phyloP scores from a whole-genome alignment of 2,113 vertebrate species.

The Protomyctophum bolini region DNA sequence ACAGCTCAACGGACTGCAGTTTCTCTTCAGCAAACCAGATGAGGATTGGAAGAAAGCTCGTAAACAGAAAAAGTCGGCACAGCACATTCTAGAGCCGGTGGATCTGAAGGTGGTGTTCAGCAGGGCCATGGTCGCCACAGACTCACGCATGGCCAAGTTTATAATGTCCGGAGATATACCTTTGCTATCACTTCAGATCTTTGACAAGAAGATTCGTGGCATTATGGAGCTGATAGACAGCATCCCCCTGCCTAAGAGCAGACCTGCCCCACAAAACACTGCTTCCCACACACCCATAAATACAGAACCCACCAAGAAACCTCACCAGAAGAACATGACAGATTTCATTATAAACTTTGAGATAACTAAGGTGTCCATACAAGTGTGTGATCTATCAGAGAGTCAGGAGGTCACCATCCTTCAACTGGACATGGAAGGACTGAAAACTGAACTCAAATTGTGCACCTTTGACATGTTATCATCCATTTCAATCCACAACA shows the following conservation, averaged over 20 bases:
- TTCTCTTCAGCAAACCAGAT: slow-evolving; percentile 92
- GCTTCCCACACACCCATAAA: slow-evolving; percentile 71
- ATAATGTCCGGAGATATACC: slow-evolving; percentile 92
- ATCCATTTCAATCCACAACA: slow-evolving; percentile 88
- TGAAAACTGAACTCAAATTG: slow-evolving; percentile 90
- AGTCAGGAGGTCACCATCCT: slow-evolving; percentile 83
- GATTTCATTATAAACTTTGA: slow-evolving; percentile 88
- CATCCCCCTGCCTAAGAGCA: slow-evolving; percentile 88
- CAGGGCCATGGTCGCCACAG: slow-evolving; percentile 93
- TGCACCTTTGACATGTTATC: slow-evolving; percentile 90
- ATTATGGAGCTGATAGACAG: slow-evolving; percentile 89
- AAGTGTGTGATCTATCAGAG: slow-evolving; percentile 83
- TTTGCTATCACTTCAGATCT: slow-evolving; percentile 89
- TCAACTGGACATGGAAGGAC: slow-evolving; percentile 83
- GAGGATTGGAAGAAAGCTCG: slow-evolving; percentile 92
- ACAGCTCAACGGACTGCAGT: slow-evolving; percentile 91
- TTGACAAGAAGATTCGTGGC: slow-evolving; percentile 88
- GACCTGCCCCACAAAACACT: slow-evolving; percentile 57
- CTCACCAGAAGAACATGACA: slow-evolving; percentile 88
- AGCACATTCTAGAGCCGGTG: slow-evolving; percentile 93
- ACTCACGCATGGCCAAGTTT: slow-evolving; percentile 96
- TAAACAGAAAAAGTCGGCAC: slow-evolving; percentile 82
- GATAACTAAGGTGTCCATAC: slow-evolving; percentile 89
- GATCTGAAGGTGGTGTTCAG: slow-evolving; percentile 90
- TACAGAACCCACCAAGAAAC: slow-evolving; percentile 75